Base-by-base conservation (phyloP, 1,140 invertebrate genomes). In the Drosophila grimshawi region DNA sequence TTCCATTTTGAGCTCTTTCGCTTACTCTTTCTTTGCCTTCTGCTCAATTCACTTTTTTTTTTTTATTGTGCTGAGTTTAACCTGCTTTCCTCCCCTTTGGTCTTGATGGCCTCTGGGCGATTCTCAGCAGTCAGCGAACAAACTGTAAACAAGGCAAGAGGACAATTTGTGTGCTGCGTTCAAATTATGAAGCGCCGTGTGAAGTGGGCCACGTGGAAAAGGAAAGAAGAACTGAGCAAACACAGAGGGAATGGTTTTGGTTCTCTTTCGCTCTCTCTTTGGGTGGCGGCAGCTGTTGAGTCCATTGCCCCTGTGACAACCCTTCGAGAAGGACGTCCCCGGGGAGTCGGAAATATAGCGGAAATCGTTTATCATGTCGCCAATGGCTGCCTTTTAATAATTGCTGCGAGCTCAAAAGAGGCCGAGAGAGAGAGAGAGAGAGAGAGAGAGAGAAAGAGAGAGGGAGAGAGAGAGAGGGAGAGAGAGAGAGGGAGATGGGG, bases 351-450 rank as follows among this genome's bases (percentile, higher is more conserved):
- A 88, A 88, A 85, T 85, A 88, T 88, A 85, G 85, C 85, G 85
- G 85, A 88, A 88, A 88, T 89, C 85, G 86, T 88, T 88, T 89
- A 88, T 88, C 86, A 88, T 90, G 85, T 88, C 85, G 83, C 83
- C 83, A 88, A 88, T 85, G 83, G 81, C 86, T 89, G 76, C 76
- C 76, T 88, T 88, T 89, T 88, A 80, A 89, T 88, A 88, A 88
- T 88, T 88, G 77, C 80, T 83, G 80, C 65, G 45, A 76, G 64
- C 83, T 61, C 69, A 62, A 68, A 74, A 56, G 67, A 11, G n/a
- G 11, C 5, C n/a, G 10, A 29, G 29, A 32, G 37, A 33, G 43
- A 6, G 7, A n/a, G 57, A n/a, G n/a, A n/a, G n/a, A n/a, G 29
- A 11, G 4, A 7, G 30, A 37, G 52, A 33, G 63, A 45, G 43